These are phyloP conservation scores for Euleptes europaea DNA, from an alignment of 2,113 vertebrate species.

Conservation along the genomic window DNA sequence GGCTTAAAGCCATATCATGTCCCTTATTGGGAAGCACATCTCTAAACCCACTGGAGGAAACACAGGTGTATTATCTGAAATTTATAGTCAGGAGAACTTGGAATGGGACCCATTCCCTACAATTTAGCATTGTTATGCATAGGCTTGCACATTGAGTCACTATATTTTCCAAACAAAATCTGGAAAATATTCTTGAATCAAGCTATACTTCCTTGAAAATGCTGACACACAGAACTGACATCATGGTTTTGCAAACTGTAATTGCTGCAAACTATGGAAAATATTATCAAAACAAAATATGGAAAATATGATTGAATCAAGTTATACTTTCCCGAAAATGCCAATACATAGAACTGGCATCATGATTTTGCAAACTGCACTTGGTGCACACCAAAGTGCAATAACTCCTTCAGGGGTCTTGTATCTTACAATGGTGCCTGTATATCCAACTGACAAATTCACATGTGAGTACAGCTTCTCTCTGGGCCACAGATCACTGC, in stretches of 20 bases:
- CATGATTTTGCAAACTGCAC: too few relatives aligned
- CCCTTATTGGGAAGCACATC: background rate
- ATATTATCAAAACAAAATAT: background rate
- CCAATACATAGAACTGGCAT: too few relatives aligned
- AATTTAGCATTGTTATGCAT: too few relatives aligned
- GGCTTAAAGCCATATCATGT: background rate
- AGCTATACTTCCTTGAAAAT: background rate
- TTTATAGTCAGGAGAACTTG: background rate
- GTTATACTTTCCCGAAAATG: background rate
- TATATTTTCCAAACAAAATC: background rate
- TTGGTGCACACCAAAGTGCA: background rate
- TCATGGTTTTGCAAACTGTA: too few relatives aligned
- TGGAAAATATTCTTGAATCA: background rate
- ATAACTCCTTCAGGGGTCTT: background rate
- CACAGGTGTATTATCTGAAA: background rate
- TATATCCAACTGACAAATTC: background rate
- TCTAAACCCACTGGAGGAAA: background rate
- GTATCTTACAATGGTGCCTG: background rate
- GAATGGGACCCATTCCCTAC: background rate
- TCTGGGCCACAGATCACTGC: background rate
- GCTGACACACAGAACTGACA: background rate
- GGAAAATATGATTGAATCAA: background rate
- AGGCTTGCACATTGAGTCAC: background rate
- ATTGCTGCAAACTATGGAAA: too few relatives aligned
- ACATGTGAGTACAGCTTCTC: too few relatives aligned